Conservation (phyloP, 2,797 vertebrate genomes). For the Rhabdophis nuchalis region DNA sequence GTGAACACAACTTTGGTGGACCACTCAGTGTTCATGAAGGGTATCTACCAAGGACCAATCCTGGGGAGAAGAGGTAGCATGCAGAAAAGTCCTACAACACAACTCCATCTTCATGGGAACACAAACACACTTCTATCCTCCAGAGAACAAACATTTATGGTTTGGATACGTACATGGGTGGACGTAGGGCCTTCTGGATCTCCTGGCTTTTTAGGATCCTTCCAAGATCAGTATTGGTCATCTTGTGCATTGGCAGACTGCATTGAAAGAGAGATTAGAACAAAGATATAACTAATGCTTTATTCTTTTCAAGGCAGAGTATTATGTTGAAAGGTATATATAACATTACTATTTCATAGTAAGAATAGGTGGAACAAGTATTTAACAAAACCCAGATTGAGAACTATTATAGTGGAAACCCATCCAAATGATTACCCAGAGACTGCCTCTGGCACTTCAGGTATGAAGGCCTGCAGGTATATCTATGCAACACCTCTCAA, state of each 20-base stretch:
- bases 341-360: not conserved
- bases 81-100: not conserved
- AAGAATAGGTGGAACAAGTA: not conserved
- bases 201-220: slow-evolving; percentile 95
- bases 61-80: too few relatives aligned
- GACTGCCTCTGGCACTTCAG: not conserved
- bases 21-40: not conserved
- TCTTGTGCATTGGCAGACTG: slow-evolving; percentile 97
- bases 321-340: not conserved
- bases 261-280: not conserved
- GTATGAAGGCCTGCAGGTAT: not conserved
- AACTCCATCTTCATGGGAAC: not conserved
- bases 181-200: slow-evolving; percentile 89
- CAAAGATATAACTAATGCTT: not conserved
- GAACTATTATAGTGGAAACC: not conserved
- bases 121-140: too few relatives aligned
- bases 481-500: not conserved
- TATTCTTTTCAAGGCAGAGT: not conserved
- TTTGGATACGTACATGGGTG: slow-evolving; percentile 78
- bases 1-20: not conserved
- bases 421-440: not conserved
- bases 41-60: not conserved
- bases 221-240: slow-evolving; percentile 94
- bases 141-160: not conserved
- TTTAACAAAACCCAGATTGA: not conserved